These are phyloP conservation scores for Tychaedon coryphoeus DNA, from an alignment of 2,113 vertebrate genomes.

Conservation along the genomic window DNA sequence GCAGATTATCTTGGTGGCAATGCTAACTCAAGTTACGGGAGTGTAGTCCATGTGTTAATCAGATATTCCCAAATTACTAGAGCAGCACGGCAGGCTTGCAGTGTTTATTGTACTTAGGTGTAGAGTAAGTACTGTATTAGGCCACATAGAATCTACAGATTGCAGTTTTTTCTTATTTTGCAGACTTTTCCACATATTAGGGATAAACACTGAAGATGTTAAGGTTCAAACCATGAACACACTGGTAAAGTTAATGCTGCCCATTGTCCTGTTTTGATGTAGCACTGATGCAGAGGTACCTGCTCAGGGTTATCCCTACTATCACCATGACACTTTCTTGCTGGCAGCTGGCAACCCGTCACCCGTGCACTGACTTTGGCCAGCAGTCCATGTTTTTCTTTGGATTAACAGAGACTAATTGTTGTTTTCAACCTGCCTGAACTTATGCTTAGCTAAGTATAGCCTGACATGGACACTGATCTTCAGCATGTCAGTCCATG, in stretches of 20 bases:
- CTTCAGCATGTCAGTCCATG: fast-evolving
- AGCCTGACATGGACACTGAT: not conserved
- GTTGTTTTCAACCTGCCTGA: not conserved
- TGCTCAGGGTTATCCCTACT: not conserved
- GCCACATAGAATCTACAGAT: not conserved
- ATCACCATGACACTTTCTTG: not conserved
- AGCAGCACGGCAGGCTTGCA: not conserved
- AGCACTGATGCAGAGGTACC: not conserved
- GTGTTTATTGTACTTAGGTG: not conserved
- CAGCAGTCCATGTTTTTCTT: not conserved
- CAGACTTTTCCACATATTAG: not conserved
- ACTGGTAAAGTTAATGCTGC: not conserved
- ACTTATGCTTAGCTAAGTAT: not conserved
- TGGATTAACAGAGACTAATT: not conserved
- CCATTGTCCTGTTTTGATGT: not conserved
- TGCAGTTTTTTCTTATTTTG: not conserved
- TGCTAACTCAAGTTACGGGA: not conserved
- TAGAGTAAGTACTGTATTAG: not conserved
- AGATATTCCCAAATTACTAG: not conserved
- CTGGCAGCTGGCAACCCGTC: not conserved
- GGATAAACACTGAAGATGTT: not conserved
- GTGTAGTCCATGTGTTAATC: not conserved
- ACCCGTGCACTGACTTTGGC: not conserved
- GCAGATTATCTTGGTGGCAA: not conserved
- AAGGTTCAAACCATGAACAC: not conserved